Base-by-base conservation (phyloP, 2,888 invertebrate genomes). In the Meta bourneti region DNA sequence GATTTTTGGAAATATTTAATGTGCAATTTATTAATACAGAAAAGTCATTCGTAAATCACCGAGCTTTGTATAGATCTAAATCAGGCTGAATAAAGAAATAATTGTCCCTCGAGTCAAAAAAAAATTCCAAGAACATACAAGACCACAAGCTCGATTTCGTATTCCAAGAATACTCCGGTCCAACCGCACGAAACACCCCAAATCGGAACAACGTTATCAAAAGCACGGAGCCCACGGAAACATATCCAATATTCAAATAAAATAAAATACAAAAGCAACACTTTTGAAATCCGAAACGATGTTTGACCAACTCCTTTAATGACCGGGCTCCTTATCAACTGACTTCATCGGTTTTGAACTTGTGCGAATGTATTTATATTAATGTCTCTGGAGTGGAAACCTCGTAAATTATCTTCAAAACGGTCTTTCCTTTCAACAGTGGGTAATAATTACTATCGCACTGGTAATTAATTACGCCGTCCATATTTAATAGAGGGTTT, bases 381-480 rank as follows among this genome's bases (percentile, higher is more conserved):
- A 89, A 85, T 90, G 80, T 84, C 78, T 69, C 71, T 13, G 34
- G 51, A 34, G 34, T 16, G 70, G 49, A n/a, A 61, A 61, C 74
- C 75, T 71, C 81, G 81, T 87, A 87, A 91, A 90, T 90, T 90
- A 90, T 85, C 90, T 69, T 89, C 82, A 79, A 84, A 90, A 90
- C 84, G 84, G 89, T 90, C 84, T 83, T 61, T 70, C 81, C 91
- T 91, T 91, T 91, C 91, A 87, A 48, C 91, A 69, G 71, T 51
- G 77, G n/a, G 49, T 82, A 84, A 82, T 91, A 91, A 91, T 91
- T 91, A 91, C 91, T 70, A 51, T 72, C n/a, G 85, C 87, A 82
- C 61, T 77, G 72, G 82, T 91, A 91, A 91, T 91, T 91, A 91
- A 91, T 91, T 87, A 91, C 91, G 72, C 70, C 77, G 81, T 85